A percentile compares a stretch with the other conserved stretches of the same genome.
Conservation (phyloP, 2,113 vertebrate species). For the Columba janthina region DNA sequence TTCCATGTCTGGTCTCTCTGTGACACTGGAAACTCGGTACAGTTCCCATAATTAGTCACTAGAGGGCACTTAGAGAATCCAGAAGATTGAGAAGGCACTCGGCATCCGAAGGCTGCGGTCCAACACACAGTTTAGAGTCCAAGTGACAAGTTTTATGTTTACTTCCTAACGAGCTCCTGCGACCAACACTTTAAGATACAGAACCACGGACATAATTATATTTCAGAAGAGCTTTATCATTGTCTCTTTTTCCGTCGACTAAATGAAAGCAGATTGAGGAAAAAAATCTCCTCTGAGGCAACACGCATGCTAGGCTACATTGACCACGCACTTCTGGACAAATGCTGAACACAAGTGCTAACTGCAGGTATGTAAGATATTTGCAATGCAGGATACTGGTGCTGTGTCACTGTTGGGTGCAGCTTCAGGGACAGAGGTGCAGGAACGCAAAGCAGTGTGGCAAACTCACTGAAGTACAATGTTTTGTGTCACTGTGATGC, state of each 20-base stretch:
- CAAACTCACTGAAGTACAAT: neutral
- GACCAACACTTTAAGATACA: neutral
- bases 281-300: neutral
- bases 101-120: neutral
- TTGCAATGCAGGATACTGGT: neutral
- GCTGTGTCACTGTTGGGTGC: neutral
- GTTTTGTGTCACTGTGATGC: neutral
- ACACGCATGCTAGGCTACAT: fast-evolving
- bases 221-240: neutral
- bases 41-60: neutral
- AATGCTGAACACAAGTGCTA: neutral
- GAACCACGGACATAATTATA: neutral
- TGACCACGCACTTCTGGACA: neutral
- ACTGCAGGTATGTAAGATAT: neutral
- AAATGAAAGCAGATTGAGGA: neutral
- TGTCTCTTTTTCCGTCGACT: neutral
- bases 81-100: neutral
- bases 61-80: conserved; percentile 33
- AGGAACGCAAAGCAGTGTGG: neutral
- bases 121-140: neutral
- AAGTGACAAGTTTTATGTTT: neutral
- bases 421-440: neutral
- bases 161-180: neutral
- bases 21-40: neutral
- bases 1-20: neutral